Base-by-base conservation (phyloP, 2,888 invertebrate species). In the Tinea trinotella region DNA sequence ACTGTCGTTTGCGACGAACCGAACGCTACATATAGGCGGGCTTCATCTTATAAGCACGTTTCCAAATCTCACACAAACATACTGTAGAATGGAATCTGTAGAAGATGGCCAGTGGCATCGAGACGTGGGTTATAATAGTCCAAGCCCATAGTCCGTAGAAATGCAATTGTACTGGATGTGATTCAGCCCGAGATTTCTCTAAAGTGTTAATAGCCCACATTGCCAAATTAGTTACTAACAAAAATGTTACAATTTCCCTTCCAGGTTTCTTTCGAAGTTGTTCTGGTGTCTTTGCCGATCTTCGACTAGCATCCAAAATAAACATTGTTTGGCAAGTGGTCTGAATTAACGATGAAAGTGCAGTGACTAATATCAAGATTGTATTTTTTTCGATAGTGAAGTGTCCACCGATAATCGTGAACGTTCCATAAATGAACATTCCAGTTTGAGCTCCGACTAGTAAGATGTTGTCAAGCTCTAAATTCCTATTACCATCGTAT, bases 31-130 rank as follows among this genome's bases (percentile, higher is more conserved):
- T 93, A 68, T 93, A 93, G 67, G 93, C 91, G 1, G 94, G 93
- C 68, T 95, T 95, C 70, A 94, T 92, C 82, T 97, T 97, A 76
- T 97, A 98, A 5, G 97, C 96, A 61, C 94, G 89, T 78, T 97
- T 97, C 98, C 97, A 98, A 65, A 98, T 96, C 79, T 97, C 97
- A 74, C 97, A 97, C 56, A 98, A 87, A 70, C 97, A 97, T 1
- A 98, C 97, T 0, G 97, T 96, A 44, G 96, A 96, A 72, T 97
- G 97, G 78, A 97, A 97, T 57, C 97, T 89, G 80, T 96, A 97
- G 81, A 97, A 97, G 58, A 97, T 97, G 1, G 96, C 96, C 64
- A 92, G 65, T 0, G 97, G 97, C 92, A 96, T 96, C 1, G 95
- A 95, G 1, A 97, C 95, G 68, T 97, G 96, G 0, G 95, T 96